Conservation (phyloP, 2,113 vertebrate genomes). For the Mungos mungo region DNA sequence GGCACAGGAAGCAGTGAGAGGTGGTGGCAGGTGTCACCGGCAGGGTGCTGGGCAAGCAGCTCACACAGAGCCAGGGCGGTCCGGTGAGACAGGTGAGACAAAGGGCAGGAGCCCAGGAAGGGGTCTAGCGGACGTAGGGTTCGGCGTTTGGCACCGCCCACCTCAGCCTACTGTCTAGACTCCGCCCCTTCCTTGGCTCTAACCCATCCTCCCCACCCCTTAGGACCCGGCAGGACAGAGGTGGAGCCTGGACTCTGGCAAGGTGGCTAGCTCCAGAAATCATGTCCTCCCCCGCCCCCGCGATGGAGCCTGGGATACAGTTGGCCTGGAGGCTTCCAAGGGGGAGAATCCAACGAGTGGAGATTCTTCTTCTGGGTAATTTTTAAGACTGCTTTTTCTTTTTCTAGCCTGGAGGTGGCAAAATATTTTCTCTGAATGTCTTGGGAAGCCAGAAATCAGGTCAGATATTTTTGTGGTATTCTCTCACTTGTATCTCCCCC, state of each 20-base stretch:
- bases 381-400: not conserved
- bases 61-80: not conserved
- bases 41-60: not conserved
- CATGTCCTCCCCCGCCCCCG: not conserved
- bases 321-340: not conserved
- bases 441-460: not conserved
- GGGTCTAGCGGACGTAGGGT: rapidly evolving
- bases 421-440: not conserved
- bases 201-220: not conserved
- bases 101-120: not conserved
- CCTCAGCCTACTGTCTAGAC: not conserved
- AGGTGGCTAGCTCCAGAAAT: not conserved
- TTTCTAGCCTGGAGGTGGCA: not conserved
- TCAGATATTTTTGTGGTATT: not conserved
- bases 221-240: not conserved
- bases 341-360: not conserved
- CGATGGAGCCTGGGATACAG: not conserved
- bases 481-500: not conserved
- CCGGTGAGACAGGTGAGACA: not conserved
- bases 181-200: not conserved
- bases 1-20: not conserved
- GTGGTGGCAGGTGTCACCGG: constrained; percentile 30
- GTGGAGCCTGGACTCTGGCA: not conserved
- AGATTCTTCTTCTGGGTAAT: not conserved
- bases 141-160: not conserved